Evolutionary conservation across 1,140 invertebrate genomes (phyloP).

Genomic region (Drosophila tropicalis): DNA sequence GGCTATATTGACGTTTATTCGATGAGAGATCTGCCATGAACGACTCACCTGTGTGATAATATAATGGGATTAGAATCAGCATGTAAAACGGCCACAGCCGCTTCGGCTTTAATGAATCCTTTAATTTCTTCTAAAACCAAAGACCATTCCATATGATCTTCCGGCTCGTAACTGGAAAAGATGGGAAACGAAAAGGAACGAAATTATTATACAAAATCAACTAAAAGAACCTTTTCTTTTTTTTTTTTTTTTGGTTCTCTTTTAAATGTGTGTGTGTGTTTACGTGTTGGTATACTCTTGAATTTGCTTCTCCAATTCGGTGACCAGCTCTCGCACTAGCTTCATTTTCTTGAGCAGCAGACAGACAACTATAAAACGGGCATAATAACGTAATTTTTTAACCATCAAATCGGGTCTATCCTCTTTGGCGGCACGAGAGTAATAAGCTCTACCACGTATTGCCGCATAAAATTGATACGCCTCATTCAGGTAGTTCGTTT

Average conservation of each 20-base stretch:
- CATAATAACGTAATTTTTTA: slow-evolving; percentile 98
- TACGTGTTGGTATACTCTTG: slow-evolving; percentile 95
- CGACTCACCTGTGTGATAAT: slow-evolving; percentile 90
- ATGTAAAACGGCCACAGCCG: slow-evolving; percentile 93
- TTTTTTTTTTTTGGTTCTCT: not conserved
- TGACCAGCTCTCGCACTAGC: slow-evolving; percentile 94
- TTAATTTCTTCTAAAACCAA: slow-evolving; percentile 97
- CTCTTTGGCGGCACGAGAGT: slow-evolving; percentile 96
- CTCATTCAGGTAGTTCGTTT: slow-evolving; percentile 98
- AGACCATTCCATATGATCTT: slow-evolving; percentile 98
- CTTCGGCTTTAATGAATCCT: slow-evolving; percentile 96
- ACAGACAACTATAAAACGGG: slow-evolving; percentile 98
- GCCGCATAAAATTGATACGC: slow-evolving; percentile 98
- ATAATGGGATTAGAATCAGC: slow-evolving; percentile 92
- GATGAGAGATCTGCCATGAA: slow-evolving; percentile 50
- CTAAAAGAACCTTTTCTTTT: not conserved
- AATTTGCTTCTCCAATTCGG: slow-evolving; percentile 95
- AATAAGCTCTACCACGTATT: slow-evolving; percentile 96
- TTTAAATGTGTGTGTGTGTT: slow-evolving; percentile 31
- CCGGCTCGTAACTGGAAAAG: slow-evolving; percentile 91
- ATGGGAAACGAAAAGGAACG: slow-evolving; percentile 27
- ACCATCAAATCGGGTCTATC: slow-evolving; percentile 98
- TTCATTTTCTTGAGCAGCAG: slow-evolving; percentile 97
- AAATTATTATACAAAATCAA: slow-evolving; percentile 14
- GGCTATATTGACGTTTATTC: slow-evolving; percentile 64